These are phyloP conservation scores for Channa striata DNA, from an alignment of 2,797 vertebrate species.

Conservation along the genomic window DNA sequence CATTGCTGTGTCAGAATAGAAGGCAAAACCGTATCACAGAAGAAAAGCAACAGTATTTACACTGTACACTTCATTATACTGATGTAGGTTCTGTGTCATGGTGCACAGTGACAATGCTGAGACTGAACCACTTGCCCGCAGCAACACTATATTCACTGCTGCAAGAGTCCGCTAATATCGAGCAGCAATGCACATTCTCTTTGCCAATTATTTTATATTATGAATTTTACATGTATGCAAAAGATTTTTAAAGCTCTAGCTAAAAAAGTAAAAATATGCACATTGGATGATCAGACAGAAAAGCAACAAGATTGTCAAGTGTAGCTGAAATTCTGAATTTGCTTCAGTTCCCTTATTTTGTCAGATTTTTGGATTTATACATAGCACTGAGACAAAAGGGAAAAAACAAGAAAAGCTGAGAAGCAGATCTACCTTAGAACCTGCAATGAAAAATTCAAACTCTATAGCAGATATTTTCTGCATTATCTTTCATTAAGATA, in stretches of 20 bases:
- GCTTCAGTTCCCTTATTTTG: slow-evolving; percentile 64
- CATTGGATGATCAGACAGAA: slow-evolving; percentile 33
- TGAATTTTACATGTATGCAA: slow-evolving; percentile 43
- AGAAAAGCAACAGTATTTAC: slow-evolving; percentile 43
- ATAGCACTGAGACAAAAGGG: slow-evolving; percentile 24
- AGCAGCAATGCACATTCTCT: slow-evolving; percentile 62
- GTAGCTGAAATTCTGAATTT: slow-evolving; percentile 40
- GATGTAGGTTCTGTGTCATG: slow-evolving; percentile 37
- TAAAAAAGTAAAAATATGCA: slow-evolving; percentile 27
- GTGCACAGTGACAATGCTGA: slow-evolving; percentile 45
- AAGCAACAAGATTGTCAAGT: slow-evolving; percentile 55
- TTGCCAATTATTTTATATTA: slow-evolving; percentile 58
- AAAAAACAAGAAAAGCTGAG: slow-evolving; percentile 9
- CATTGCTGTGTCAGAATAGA: slow-evolving; percentile 46
- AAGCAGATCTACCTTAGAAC: neutral
- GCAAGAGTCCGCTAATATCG: slow-evolving; percentile 35
- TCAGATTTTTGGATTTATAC: slow-evolving; percentile 34
- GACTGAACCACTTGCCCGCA: slow-evolving; percentile 48
- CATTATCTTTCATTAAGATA: slow-evolving; percentile 32
- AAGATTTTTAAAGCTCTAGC: slow-evolving; percentile 2
- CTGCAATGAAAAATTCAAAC: slow-evolving; percentile 5
- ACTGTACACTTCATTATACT: slow-evolving; percentile 26
- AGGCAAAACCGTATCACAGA: slow-evolving; percentile 44
- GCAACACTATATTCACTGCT: slow-evolving; percentile 64
- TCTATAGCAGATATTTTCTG: slow-evolving; percentile 32